A percentile compares a stretch with the other conserved stretches of the same genome.
Conservation (phyloP, 2,113 vertebrate species). For the Cebidichthys violaceus region DNA sequence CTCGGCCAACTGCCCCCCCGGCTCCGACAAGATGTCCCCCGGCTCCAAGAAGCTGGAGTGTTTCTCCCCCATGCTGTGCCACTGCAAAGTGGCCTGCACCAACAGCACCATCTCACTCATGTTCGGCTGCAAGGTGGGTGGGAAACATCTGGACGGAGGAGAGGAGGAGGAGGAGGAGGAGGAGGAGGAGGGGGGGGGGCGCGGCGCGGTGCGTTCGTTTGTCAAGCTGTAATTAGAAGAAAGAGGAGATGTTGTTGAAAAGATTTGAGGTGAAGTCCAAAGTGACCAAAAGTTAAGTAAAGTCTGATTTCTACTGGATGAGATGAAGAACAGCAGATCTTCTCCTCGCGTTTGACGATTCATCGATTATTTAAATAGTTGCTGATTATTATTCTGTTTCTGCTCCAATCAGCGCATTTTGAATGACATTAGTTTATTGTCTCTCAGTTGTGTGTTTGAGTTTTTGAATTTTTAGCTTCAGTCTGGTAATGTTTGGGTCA, state of each 20-base stretch:
- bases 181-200: not conserved
- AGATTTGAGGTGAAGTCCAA: too few relatives aligned
- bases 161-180: not conserved
- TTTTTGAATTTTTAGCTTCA: too few relatives aligned
- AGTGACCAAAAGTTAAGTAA: too few relatives aligned
- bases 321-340: too few relatives aligned
- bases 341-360: too few relatives aligned
- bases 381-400: too few relatives aligned
- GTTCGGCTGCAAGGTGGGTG: constrained; percentile 94
- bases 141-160: not conserved
- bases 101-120: constrained; percentile 91
- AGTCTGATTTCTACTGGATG: too few relatives aligned
- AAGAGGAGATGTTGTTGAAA: not conserved
- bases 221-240: not conserved
- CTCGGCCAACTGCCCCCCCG: constrained; percentile 84
- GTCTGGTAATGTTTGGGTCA: too few relatives aligned
- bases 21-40: constrained; percentile 87
- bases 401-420: too few relatives aligned
- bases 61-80: constrained; percentile 90
- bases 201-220: not conserved
- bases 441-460: too few relatives aligned
- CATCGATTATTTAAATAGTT: too few relatives aligned
- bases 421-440: too few relatives aligned
- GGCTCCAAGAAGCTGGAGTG: constrained; percentile 89
- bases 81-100: constrained; percentile 92